A percentile compares a stretch with the other conserved stretches of the same genome.
phyloP scores from a whole-genome alignment of 2,888 invertebrate genomes.

The Leucophora obtusa region DNA sequence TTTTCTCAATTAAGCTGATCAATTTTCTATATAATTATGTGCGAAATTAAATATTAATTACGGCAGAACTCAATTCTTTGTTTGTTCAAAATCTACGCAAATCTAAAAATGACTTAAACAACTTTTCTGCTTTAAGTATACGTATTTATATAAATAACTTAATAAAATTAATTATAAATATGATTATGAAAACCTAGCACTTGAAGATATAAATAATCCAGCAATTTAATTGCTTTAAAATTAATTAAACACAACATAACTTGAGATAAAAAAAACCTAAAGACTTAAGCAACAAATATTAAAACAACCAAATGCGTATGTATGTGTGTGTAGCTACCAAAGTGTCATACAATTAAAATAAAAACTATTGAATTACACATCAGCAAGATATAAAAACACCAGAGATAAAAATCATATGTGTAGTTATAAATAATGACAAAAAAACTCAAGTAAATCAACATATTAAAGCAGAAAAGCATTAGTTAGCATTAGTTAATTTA shows the following conservation, averaged over 20 bases:
- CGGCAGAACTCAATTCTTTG: no score
- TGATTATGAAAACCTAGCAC: not conserved
- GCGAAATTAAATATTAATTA: no score
- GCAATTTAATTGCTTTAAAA: not conserved
- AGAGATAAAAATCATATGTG: slow-evolving; percentile 5
- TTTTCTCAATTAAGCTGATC: no score
- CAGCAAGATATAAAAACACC: not conserved
- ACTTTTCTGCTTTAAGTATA: not conserved
- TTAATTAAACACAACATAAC: not conserved
- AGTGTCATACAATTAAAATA: not conserved
- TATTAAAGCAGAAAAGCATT: not conserved
- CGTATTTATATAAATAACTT: not conserved
- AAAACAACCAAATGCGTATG: not conserved
- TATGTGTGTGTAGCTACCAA: not conserved
- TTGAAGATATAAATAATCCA: not conserved
- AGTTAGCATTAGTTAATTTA: no score
- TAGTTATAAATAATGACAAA: not conserved
- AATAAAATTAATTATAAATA: not conserved
- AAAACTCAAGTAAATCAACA: not conserved
- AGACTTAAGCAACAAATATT: slow-evolving; percentile 15
- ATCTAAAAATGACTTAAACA: no score
- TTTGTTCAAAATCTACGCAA: no score
- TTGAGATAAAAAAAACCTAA: not conserved
- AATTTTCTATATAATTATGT: no score
- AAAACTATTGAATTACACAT: not conserved